These are phyloP conservation scores for Telmatochromis sp. DNA, from an alignment of 2,113 vertebrate genomes.

Conservation along the genomic window DNA sequence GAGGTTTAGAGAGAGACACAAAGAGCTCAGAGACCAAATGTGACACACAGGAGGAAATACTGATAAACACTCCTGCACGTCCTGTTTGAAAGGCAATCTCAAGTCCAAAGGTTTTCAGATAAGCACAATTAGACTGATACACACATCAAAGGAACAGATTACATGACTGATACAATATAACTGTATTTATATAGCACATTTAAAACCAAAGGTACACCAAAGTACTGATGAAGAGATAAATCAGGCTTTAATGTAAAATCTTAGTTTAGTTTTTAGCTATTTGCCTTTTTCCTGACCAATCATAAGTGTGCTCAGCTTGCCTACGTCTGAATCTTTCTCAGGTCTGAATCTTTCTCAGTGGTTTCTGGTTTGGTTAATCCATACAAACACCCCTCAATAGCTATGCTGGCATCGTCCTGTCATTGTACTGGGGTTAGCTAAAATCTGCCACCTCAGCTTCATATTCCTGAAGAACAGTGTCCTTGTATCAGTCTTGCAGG, in stretches of 20 bases:
- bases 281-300: background rate
- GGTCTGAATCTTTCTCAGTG: background rate
- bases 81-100: background rate
- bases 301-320: background rate
- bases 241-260: background rate
- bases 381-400: background rate
- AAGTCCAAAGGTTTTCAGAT: background rate
- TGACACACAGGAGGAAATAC: background rate
- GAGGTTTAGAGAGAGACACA: background rate
- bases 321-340: rapidly evolving
- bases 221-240: background rate
- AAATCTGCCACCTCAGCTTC: background rate
- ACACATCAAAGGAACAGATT: background rate
- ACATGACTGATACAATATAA: background rate
- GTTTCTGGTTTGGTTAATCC: background rate
- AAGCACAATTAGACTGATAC: background rate
- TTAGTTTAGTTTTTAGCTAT: background rate
- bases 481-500: background rate
- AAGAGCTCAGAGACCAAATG: background rate
- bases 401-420: too few species aligned
- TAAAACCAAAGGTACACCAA: background rate
- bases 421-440: background rate
- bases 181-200: background rate
- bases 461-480: background rate
- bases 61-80: background rate